phyloP scores from a whole-genome alignment of 1,140 invertebrate genomes.

The Trichomalopsis sarcophagae region DNA sequence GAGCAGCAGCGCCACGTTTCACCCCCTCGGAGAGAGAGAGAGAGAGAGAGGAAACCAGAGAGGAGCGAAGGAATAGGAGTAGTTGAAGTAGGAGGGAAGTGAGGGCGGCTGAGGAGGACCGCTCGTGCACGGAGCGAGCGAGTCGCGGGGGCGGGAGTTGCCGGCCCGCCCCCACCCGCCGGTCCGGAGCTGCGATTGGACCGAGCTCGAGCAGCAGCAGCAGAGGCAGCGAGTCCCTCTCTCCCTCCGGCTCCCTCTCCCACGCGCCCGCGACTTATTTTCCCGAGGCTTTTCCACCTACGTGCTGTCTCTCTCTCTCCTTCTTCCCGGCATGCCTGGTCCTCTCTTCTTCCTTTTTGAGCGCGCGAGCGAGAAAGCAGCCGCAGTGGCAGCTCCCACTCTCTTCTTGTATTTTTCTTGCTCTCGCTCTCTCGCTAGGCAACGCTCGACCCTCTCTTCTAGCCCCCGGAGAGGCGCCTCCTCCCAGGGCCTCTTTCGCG shows the following conservation, averaged over 20 bases:
- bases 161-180: slow-evolving; percentile 67
- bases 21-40: slow-evolving; percentile 57
- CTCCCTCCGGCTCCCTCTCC: slow-evolving; percentile 58
- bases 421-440: slow-evolving; percentile 24
- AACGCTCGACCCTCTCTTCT: slow-evolving; percentile 41
- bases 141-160: slow-evolving; percentile 52
- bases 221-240: slow-evolving; percentile 44
- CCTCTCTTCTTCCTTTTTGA: slow-evolving; percentile 59
- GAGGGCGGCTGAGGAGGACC: slow-evolving; percentile 38
- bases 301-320: slow-evolving; percentile 46
- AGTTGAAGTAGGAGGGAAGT: slow-evolving; percentile 1
- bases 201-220: slow-evolving; percentile 61
- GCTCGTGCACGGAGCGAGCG: slow-evolving; percentile 23
- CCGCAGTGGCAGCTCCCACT: slow-evolving; percentile 1
- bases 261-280: slow-evolving; percentile 34
- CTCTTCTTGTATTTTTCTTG: slow-evolving; percentile 45
- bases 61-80: neutral
- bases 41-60: slow-evolving; percentile 54
- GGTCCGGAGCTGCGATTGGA: slow-evolving; percentile 72
- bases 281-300: slow-evolving; percentile 55
- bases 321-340: slow-evolving; percentile 39
- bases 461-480: neutral
- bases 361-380: slow-evolving; percentile 31
- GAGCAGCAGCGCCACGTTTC: slow-evolving; percentile 56
- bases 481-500: neutral